A percentile compares a stretch with the other conserved stretches of the same genome.
Evolutionary conservation across 2,113 vertebrate genomes (phyloP).

Genomic region (Phycodurus eques): DNA sequence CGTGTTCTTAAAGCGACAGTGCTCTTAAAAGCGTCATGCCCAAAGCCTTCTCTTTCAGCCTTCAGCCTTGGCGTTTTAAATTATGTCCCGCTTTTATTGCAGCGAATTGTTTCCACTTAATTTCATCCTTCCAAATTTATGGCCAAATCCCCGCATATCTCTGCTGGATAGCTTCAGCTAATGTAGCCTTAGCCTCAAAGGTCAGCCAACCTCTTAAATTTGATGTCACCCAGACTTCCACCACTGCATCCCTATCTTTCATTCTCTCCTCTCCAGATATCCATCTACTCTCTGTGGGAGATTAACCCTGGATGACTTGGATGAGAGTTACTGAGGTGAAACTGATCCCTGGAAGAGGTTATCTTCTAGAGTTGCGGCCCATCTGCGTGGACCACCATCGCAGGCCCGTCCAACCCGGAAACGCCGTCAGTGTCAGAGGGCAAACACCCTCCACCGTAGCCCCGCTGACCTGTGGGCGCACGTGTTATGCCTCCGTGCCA

Average conservation of each 20-base stretch:
- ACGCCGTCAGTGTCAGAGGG: conserved; percentile 78
- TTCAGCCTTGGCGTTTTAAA: background rate
- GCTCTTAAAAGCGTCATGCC: background rate
- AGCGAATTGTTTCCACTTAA: conserved; percentile 1
- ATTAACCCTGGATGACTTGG: conserved; percentile 66
- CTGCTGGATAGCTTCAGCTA: conserved; percentile 18
- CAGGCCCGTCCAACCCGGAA: conserved; percentile 70
- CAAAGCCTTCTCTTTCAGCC: background rate
- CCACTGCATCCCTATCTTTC: conserved; percentile 13
- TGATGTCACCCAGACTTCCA: conserved; percentile 15
- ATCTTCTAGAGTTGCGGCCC: conserved; percentile 72
- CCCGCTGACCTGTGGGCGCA: conserved; percentile 67
- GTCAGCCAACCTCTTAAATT: conserved; percentile 32
- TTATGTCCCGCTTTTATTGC: background rate
- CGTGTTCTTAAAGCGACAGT: conserved; percentile 63
- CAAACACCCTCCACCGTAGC: conserved; percentile 66
- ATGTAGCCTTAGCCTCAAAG: conserved; percentile 1
- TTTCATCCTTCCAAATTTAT: background rate
- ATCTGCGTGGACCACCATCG: conserved; percentile 79
- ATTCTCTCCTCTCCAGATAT: conserved; percentile 26
- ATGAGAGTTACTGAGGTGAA: conserved; percentile 77
- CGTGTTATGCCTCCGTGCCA: conserved; percentile 51
- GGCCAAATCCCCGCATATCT: background rate
- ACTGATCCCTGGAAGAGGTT: conserved; percentile 73
- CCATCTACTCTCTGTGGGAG: conserved; percentile 24